These are phyloP conservation scores for Apotomis betuletana DNA, from an alignment of 2,888 invertebrate species.

Conservation along the genomic window DNA sequence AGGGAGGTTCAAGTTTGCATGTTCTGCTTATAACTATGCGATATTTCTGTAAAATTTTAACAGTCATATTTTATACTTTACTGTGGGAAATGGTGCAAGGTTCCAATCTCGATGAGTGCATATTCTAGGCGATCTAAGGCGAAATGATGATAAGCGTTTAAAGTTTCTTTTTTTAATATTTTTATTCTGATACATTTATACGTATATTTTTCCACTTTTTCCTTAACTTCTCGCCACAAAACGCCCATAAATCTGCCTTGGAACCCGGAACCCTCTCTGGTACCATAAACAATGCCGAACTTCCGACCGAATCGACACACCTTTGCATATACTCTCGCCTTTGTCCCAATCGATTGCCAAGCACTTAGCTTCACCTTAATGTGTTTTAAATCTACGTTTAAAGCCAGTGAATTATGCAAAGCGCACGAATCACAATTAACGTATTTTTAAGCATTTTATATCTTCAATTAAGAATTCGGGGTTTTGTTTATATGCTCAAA, in stretches of 20 bases:
- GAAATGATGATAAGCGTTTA: too few relatives aligned
- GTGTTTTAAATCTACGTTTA: slow-evolving; percentile 35
- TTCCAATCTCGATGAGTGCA: too few relatives aligned
- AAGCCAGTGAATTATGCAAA: slow-evolving; percentile 34
- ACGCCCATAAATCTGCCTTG: neutral
- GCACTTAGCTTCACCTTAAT: slow-evolving; percentile 32
- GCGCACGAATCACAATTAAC: slow-evolving; percentile 24
- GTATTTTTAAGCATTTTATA: slow-evolving; percentile 23
- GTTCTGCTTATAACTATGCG: too few relatives aligned
- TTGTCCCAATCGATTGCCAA: slow-evolving; percentile 21
- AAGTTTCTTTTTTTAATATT: slow-evolving; percentile 50
- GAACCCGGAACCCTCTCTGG: slow-evolving; percentile 5
- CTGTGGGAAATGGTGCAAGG: too few relatives aligned
- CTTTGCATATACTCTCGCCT: neutral
- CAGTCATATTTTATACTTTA: too few relatives aligned
- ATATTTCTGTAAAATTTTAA: too few relatives aligned
- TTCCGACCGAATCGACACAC: slow-evolving; percentile 7
- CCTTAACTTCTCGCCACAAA: slow-evolving; percentile 10
- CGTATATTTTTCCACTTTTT: neutral
- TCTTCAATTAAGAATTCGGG: neutral
- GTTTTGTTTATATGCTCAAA: neutral
- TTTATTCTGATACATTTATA: neutral
- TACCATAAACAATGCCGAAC: slow-evolving; percentile 15
- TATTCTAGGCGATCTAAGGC: too few relatives aligned
- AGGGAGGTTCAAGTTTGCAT: too few relatives aligned